Percentiles rank a stretch among this genome's conserved stretches.
Evolutionary conservation across 1,140 invertebrate genomes (phyloP).

Genomic region (Thaumetopoea pityocampa): DNA sequence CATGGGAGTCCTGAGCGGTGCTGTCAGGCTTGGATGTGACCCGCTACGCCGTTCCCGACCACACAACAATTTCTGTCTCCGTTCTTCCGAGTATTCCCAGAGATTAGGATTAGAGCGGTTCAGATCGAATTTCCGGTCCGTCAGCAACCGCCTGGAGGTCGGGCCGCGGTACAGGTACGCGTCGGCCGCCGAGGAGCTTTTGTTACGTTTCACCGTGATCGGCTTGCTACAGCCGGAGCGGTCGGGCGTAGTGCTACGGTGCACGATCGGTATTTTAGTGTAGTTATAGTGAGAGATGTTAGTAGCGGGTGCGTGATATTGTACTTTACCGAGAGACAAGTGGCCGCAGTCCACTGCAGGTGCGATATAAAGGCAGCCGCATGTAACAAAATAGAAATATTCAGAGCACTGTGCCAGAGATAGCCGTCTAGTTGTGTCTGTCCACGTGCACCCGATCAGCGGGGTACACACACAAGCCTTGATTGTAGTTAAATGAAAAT

Average conservation of each 20-base stretch:
- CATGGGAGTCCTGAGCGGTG: slow-evolving; percentile 30
- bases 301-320: slow-evolving; percentile 79
- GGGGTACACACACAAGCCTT: slow-evolving; percentile 11
- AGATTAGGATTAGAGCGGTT: slow-evolving; percentile 71
- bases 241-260: slow-evolving; percentile 50
- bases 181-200: slow-evolving; percentile 69
- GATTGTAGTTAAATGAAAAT: slow-evolving; percentile 7
- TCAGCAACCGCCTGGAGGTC: slow-evolving; percentile 51
- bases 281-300: slow-evolving; percentile 67
- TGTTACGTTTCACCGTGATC: slow-evolving; percentile 71
- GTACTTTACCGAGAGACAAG: slow-evolving; percentile 80
- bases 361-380: slow-evolving; percentile 75
- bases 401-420: slow-evolving; percentile 45
- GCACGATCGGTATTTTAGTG: slow-evolving; percentile 46
- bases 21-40: slow-evolving; percentile 55
- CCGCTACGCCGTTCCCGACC: slow-evolving; percentile 42
- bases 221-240: slow-evolving; percentile 37
- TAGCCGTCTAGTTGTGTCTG: neutral
- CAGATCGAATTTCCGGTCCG: slow-evolving; percentile 58
- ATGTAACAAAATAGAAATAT: slow-evolving; percentile 77
- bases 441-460: neutral
- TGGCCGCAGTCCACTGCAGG: slow-evolving; percentile 78
- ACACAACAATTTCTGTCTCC: slow-evolving; percentile 26
- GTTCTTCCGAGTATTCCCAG: slow-evolving; percentile 52
- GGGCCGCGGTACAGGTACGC: slow-evolving; percentile 52